A percentile compares a stretch with the other conserved stretches of the same genome.
Conservation (phyloP, 2,888 invertebrate genomes). For the Sialis lutaria region DNA sequence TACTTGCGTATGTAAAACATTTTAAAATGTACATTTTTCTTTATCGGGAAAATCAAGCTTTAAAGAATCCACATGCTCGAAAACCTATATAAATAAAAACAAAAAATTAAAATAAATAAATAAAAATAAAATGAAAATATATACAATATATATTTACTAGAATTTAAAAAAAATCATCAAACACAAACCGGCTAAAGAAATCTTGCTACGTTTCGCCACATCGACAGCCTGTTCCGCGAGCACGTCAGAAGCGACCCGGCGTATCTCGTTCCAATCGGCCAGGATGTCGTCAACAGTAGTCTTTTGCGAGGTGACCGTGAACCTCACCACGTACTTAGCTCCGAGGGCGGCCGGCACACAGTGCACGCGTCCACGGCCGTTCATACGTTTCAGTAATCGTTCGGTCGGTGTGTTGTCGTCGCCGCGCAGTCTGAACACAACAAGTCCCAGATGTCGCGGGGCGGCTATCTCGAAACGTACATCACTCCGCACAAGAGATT, state of each 20-base stretch:
- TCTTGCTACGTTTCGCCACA: too few species aligned
- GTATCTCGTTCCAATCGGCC: slow-evolving; percentile 79
- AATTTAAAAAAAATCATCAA: too few species aligned
- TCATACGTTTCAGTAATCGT: slow-evolving; percentile 67
- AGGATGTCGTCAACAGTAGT: slow-evolving; percentile 62
- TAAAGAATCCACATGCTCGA: too few species aligned
- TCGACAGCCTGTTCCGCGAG: slow-evolving; percentile 25
- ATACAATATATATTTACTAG: too few species aligned
- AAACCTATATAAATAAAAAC: too few species aligned
- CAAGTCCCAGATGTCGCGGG: slow-evolving; percentile 69
- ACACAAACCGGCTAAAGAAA: too few species aligned
- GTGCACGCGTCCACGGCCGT: slow-evolving; percentile 74
- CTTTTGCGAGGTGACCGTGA: slow-evolving; percentile 81
- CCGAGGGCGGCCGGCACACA: slow-evolving; percentile 78
- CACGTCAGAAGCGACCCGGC: slow-evolving; percentile 51
- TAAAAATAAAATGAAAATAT: too few species aligned
- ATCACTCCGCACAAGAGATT: slow-evolving; percentile 68
- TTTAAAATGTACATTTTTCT: too few species aligned
- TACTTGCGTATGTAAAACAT: too few species aligned
- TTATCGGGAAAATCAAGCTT: too few species aligned
- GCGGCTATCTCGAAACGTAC: slow-evolving; percentile 82
- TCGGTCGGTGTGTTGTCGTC: slow-evolving; percentile 51
- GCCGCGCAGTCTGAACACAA: slow-evolving; percentile 65
- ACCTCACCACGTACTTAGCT: slow-evolving; percentile 67
- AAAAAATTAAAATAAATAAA: too few species aligned